Base-by-base conservation (phyloP, 2,113 vertebrate genomes). In the Paratilapia polleni region DNA sequence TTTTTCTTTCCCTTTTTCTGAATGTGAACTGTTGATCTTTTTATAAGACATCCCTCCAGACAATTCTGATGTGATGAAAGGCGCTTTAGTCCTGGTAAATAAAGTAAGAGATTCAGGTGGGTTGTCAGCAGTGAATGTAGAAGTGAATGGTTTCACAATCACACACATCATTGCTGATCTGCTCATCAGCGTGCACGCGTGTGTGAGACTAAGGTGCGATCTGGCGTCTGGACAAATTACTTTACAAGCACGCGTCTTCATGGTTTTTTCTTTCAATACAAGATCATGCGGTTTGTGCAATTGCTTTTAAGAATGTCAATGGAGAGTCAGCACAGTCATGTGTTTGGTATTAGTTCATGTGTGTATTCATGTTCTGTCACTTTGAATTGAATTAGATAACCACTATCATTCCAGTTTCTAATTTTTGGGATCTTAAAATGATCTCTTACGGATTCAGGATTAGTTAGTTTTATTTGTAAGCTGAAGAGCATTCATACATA, bases 111-210 rank as follows among this genome's bases (percentile, higher is more conserved):
- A 68, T n/a, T 57, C 52, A 75, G 82, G 75, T 76, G 83, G 86
- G 84, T 83, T 81, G 81, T 93, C 85, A 70, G 83, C 87, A 83
- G 84, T 93, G 91, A 94, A 95, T 94, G 93, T 95, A 92, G 80
- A 92, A 88, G 83, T 57, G 79, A 87, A 75, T 66, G 64, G 58
- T 87, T 89, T 89, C 86, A 90, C 84, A 49, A 61, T 79, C 12
- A 73, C 41, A 49, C 82, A 78, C 79, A 14, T 66, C 77, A 68
- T 74, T 66, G 91, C 90, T 89, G 84, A 88, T 90, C 88, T 88
- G 84, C 74, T 84, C 81, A 90, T 80, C 58, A 57, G 80, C 77
- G 77, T 66, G 81, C 70, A 58, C 74, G 80, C 77, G 54, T 60
- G 77, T 47, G 38, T 26, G 63, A 17, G n/a, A n/a, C n/a, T n/a